Evolutionary conservation across 2,797 vertebrate species (phyloP).

Genomic region (Semotilus atromaculatus): DNA sequence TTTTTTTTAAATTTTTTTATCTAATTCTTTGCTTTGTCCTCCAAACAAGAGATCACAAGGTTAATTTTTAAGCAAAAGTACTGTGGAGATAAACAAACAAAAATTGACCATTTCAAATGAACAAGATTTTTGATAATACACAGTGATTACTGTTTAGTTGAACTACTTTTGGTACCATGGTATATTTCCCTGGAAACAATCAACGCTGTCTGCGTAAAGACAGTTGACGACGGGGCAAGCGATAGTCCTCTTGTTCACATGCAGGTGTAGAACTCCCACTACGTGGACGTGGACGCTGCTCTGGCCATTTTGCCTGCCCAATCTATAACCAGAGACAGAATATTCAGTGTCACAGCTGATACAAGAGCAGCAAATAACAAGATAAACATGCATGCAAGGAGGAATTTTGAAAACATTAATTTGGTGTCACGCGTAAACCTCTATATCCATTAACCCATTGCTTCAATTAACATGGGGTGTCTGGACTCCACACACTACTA

Average conservation of each 20-base stretch:
- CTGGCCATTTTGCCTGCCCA: constrained; percentile 67
- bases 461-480: neutral
- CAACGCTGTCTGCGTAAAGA: constrained; percentile 77
- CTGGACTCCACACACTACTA: neutral
- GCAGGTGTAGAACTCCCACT: constrained; percentile 65
- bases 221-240: constrained; percentile 61
- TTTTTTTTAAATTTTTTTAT: no score
- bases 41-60: neutral
- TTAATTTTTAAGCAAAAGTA: neutral
- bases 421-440: neutral
- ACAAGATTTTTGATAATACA: constrained; percentile 1
- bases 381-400: neutral
- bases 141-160: neutral
- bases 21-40: neutral
- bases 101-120: neutral
- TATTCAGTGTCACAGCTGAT: constrained; percentile 27
- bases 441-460: neutral
- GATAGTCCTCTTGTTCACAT: constrained; percentile 64
- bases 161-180: constrained; percentile 20
- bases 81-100: neutral
- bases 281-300: constrained; percentile 55
- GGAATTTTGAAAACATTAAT: neutral
- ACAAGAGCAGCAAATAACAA: constrained; percentile 26
- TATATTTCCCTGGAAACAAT: constrained; percentile 48
- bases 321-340: constrained; percentile 61